Evolutionary conservation across 1,140 invertebrate genomes (phyloP), one percentile per base, ranked within the genome.

Genomic region (Drosophila pallidifrons): DNA sequence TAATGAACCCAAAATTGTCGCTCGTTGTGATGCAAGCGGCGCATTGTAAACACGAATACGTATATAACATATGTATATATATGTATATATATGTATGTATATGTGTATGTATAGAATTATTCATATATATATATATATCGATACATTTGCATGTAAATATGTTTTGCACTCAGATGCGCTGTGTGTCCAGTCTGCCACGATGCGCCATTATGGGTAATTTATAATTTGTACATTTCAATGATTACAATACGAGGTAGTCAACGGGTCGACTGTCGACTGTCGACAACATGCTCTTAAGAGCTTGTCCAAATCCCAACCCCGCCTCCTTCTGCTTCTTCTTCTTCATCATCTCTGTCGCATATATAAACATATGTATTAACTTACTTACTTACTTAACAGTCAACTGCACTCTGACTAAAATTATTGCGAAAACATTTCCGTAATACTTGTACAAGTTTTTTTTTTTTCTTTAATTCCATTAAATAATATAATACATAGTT

Each of bases 1-100:
- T 81, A 88, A 88, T 88, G 83, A 88, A 79, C 83, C 83, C 85
- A 80, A 87, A 87, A 87, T 87, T 88, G 77, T 88, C 82, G 73
- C 82, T 88, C 82, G 69, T 78, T 87, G 79, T 73, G 61, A 70
- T 67, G 76, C 75, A 79, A 82, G 59, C 71, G 67, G 63, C 51
- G 63, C 67, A 73, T 67, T 60, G 68, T 71, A 57, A 25, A 57
- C 32, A 25, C 30, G 5, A 28, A 45, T 69, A 77, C 57, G 66
- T 54, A 73, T 43, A 25, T 60, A 41, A 73, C 35, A 25, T 60
- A 41, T 55, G 13, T 66, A 58, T 45, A 54, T 52, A 55, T 47
- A 55, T 47, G 2, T 13, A 52, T 64, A 28, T 41, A 28, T 25
- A 10, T 76, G 16, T 20, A 72, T 38, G 55, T 66, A 20, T 46